Evolutionary conservation across 2,113 vertebrate genomes (phyloP).

Genomic region (Hippocampus barbouri): DNA sequence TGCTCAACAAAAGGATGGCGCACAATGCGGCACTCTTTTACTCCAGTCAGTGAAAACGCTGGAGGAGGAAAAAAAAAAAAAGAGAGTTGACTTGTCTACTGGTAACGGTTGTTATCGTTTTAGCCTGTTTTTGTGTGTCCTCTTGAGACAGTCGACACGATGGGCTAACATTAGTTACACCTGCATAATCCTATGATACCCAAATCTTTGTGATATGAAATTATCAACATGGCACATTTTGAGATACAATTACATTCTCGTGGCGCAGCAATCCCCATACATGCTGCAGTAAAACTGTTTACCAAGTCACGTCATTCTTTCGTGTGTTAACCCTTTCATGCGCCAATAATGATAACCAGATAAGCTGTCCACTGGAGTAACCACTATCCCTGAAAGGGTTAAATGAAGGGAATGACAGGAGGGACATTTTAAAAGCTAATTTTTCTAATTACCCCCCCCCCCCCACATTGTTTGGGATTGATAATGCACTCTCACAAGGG

Average conservation of each 20-base stretch:
- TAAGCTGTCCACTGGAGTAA: no score
- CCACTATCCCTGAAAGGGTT: no score
- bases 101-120: not conserved
- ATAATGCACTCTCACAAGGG: no score
- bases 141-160: not conserved
- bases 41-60: not conserved
- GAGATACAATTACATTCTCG: not conserved
- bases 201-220: not conserved
- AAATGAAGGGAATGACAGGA: not conserved
- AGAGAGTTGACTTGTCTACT: not conserved
- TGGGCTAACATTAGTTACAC: not conserved
- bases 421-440: not conserved
- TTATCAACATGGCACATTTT: not conserved
- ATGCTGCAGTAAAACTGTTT: not conserved
- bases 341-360: no score
- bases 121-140: not conserved
- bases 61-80: not conserved
- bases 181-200: not conserved
- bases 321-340: not conserved
- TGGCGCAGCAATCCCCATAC: not conserved
- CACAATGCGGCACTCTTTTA: constrained; percentile 62
- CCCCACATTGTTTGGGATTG: not conserved
- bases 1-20: constrained; percentile 69
- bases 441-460: not conserved
- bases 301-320: not conserved